Conservation (phyloP, 2,797 vertebrate species). For the Nannoperca australis region DNA sequence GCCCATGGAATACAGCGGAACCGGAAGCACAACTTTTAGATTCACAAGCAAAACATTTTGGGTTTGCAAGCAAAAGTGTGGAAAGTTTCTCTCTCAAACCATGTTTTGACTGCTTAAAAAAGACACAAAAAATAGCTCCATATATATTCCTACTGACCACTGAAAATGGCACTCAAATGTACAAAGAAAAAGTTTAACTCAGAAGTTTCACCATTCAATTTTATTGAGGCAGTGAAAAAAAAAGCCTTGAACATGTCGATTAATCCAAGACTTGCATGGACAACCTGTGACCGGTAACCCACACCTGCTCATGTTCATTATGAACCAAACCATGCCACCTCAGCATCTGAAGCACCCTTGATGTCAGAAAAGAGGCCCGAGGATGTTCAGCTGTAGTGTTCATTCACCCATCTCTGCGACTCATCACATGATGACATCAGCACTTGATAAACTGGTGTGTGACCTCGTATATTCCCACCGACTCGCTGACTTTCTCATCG, state of each 20-base stretch:
- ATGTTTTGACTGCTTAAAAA: no score
- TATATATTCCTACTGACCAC: neutral
- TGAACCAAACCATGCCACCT: constrained; percentile 16
- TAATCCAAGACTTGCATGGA: constrained; percentile 12
- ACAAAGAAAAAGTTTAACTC: constrained; percentile 5
- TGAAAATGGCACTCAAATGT: neutral
- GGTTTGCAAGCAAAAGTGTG: no score
- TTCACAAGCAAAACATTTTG: no score
- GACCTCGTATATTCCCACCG: constrained; percentile 98
- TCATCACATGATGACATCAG: constrained; percentile 65
- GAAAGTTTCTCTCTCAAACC: no score
- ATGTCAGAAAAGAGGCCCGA: neutral
- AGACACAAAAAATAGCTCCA: no score
- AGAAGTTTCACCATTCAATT: constrained; percentile 43
- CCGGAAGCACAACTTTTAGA: no score
- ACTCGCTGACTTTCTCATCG: constrained; percentile 93
- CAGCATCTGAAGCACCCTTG: neutral
- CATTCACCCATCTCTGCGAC: neutral
- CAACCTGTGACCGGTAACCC: neutral
- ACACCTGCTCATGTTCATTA: constrained; percentile 16
- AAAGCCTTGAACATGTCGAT: constrained; percentile 2
- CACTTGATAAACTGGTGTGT: constrained; percentile 95
- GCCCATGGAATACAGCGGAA: no score
- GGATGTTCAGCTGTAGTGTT: constrained; percentile 37
- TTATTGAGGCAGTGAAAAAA: constrained; percentile 63